Evolutionary conservation across 2,888 invertebrate genomes (phyloP).

Genomic region (Athalia cordata): DNA sequence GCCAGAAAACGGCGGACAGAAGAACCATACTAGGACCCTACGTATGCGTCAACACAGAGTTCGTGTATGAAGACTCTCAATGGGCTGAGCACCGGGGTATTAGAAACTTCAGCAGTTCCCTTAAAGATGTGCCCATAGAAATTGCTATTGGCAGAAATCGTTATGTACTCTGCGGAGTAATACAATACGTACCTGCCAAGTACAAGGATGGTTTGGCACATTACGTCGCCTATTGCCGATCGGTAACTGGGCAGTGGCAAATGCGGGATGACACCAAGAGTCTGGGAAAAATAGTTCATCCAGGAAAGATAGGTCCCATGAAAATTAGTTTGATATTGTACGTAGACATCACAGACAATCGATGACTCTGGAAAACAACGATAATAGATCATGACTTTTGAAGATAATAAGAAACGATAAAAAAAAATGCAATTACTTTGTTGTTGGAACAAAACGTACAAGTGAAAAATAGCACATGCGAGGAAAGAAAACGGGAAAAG

Average conservation of each 20-base stretch:
- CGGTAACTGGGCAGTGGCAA: constrained; percentile 22
- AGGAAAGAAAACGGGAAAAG: too few species aligned
- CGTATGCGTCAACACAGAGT: constrained; percentile 20
- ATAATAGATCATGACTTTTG: too few species aligned
- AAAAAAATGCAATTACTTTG: too few species aligned
- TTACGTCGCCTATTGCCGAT: constrained; percentile 15
- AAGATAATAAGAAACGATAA: too few species aligned
- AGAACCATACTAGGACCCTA: constrained; percentile 12
- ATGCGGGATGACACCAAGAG: constrained; percentile 14
- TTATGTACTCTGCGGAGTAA: constrained; percentile 25
- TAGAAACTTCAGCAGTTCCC: neutral
- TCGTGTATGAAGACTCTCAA: constrained; percentile 11
- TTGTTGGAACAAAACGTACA: too few species aligned
- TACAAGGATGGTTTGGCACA: constrained; percentile 7
- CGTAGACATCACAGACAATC: neutral
- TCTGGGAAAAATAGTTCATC: neutral
- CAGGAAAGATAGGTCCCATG: constrained; percentile 3
- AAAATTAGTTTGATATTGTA: constrained; percentile 5
- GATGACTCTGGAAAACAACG: neutral
- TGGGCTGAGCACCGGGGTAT: constrained; percentile 9
- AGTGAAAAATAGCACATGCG: too few species aligned
- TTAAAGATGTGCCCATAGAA: constrained; percentile 5
- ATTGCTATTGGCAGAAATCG: constrained; percentile 3
- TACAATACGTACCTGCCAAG: neutral
- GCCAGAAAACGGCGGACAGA: constrained; percentile 8